Conservation (phyloP, 2,113 vertebrate species). For the Grus americana region DNA sequence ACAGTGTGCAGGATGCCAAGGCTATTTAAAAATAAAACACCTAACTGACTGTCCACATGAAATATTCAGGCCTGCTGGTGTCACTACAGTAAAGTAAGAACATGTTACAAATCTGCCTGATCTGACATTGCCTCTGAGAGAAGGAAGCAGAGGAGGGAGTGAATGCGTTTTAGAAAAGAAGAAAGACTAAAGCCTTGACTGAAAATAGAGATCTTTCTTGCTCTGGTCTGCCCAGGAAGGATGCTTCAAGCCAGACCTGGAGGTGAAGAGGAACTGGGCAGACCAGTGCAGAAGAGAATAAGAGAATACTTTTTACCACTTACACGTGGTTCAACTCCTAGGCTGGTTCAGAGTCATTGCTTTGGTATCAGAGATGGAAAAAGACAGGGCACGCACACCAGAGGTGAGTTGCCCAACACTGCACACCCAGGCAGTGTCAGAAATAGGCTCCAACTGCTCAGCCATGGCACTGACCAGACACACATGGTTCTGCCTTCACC, state of each 20-base stretch:
- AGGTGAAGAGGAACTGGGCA: not conserved
- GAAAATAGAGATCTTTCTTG: not conserved
- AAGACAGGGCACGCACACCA: not conserved
- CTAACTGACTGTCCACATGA: not conserved
- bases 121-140: not conserved
- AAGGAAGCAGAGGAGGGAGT: not conserved
- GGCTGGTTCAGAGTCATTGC: not conserved
- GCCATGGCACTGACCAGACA: not conserved
- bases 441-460: not conserved
- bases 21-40: not conserved
- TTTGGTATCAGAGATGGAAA: not conserved
- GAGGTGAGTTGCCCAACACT: not conserved
- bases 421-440: not conserved
- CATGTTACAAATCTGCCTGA: not conserved
- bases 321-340: not conserved
- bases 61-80: constrained; percentile 18
- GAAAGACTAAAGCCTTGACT: not conserved
- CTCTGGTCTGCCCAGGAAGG: not conserved
- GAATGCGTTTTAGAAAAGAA: not conserved
- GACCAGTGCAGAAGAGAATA: not conserved
- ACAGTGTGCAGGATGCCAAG: not conserved
- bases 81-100: not conserved
- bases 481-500: not conserved
- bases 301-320: not conserved
- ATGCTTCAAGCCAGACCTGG: not conserved